A percentile compares a stretch with the other conserved stretches of the same genome.
Conservation (phyloP, 2,888 invertebrate species). For the Ceraclea dissimilis region DNA sequence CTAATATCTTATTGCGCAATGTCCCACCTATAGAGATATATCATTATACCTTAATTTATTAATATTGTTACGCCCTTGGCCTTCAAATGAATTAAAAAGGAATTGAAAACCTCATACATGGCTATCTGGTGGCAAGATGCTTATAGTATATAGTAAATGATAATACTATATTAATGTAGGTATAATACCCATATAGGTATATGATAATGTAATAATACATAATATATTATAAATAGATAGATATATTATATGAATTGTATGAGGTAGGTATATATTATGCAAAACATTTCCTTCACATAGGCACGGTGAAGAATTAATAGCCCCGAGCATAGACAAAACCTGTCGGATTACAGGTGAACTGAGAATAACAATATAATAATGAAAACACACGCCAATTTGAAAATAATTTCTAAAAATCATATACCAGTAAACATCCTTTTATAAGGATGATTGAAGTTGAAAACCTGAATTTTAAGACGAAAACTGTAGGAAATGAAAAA, state of each 20-base stretch:
- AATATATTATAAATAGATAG: neutral
- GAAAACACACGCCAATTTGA: no score
- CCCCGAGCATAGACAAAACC: neutral
- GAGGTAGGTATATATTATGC: neutral
- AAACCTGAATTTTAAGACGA: no score
- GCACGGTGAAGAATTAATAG: no score
- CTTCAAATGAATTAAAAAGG: neutral
- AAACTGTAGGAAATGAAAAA: no score
- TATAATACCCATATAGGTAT: neutral
- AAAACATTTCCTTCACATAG: neutral
- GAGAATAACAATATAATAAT: no score
- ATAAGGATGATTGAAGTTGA: no score
- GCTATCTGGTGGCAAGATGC: neutral
- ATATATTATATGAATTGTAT: neutral
- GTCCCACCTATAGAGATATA: no score
- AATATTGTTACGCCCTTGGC: neutral
- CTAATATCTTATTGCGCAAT: no score
- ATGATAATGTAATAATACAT: neutral
- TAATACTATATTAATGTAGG: neutral
- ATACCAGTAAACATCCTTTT: no score
- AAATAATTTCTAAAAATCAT: no score
- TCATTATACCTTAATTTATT: no score
- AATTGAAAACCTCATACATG: neutral
- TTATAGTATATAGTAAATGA: no score
- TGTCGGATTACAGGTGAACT: neutral